Evolutionary conservation across 2,113 vertebrate species (phyloP), one percentile per base, ranked within the genome.

Genomic region (Oreochromis aureus): DNA sequence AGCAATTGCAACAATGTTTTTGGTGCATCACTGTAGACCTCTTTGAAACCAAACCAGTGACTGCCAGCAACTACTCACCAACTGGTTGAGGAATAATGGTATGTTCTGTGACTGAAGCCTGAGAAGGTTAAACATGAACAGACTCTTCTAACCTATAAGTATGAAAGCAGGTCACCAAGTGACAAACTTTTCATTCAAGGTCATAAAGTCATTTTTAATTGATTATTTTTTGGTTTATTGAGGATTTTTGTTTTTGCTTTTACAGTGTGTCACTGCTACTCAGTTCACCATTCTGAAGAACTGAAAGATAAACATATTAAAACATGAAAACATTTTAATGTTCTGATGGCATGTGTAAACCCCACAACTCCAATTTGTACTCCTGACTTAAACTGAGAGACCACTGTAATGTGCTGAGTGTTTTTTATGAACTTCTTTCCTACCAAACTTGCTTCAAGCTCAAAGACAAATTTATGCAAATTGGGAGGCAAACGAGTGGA

Each of bases 211-310:
- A 32, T 30, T 18, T 46, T 6, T 2, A 7, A 73, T 6, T 80
- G 27, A 69, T 69, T 22, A 5, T 34, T 4, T 32, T 13, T 19
- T 8, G 16, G 16, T 73, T 30, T 48, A 5, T n/a, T 82, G 56
- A 39, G 30, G 56, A 53, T 15, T 32, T n/a, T 89, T 89, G 2
- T n/a, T n/a, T 86, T 90, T 84, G 61, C 84, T 94, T 89, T 86
- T 5, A 51, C 82, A 92, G 89, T 92, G 87, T 41, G 61, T 24
- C 53, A 1, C 73, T 91, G 91, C 85, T 80, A 46, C 32, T 82
- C 55, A 39, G 71, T 81, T 81, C 84, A 56, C 30, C 15, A 3
- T 41, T 90, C 89, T 91, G 92, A 24, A 86, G 86, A 86, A 34
- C 86, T 11, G 78, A 18, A 92, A 78, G 79, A 83, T 1, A 24